phyloP scores from a whole-genome alignment of 2,797 vertebrate species.

The Brachyalestes nurse region DNA sequence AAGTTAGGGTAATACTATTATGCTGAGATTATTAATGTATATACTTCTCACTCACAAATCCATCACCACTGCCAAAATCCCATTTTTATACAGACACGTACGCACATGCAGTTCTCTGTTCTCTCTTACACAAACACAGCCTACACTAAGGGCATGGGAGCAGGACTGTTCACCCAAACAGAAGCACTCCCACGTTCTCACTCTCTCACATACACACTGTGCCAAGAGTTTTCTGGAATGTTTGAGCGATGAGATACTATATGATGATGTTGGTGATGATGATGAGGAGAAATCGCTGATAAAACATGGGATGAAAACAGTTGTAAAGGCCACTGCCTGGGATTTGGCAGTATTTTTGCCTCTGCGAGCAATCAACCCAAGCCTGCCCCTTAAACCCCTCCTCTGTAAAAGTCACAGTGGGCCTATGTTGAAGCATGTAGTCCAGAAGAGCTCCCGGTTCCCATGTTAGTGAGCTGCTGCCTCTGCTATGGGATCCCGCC shows the following conservation, averaged over 20 bases:
- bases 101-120: conserved; percentile 6
- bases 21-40: conserved; percentile 52
- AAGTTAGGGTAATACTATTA: conserved; percentile 43
- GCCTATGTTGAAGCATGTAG: conserved; percentile 45
- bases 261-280: conserved; percentile 40
- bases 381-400: conserved; percentile 49
- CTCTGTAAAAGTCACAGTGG: conserved; percentile 60
- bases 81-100: conserved; percentile 9
- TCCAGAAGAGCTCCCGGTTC: conserved; percentile 39
- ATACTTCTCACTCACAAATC: conserved; percentile 59
- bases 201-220: conserved; percentile 53
- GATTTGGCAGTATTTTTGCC: conserved; percentile 42
- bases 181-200: conserved; percentile 71
- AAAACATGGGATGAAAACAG: neutral
- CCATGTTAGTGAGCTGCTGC: conserved; percentile 44
- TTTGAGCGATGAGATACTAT: conserved; percentile 61
- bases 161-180: conserved; percentile 58
- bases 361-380: conserved; percentile 48
- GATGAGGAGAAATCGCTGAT: conserved; percentile 30
- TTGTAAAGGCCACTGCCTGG: conserved; percentile 11
- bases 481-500: conserved; percentile 51
- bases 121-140: conserved; percentile 26
- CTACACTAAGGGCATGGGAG: conserved; percentile 56
- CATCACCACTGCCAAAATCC: conserved; percentile 25
- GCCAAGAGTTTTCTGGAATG: conserved; percentile 70